A percentile compares a stretch with the other conserved stretches of the same genome.
These are phyloP conservation scores for Conger conger DNA, from an alignment of 2,113 vertebrate genomes.

Conservation along the genomic window DNA sequence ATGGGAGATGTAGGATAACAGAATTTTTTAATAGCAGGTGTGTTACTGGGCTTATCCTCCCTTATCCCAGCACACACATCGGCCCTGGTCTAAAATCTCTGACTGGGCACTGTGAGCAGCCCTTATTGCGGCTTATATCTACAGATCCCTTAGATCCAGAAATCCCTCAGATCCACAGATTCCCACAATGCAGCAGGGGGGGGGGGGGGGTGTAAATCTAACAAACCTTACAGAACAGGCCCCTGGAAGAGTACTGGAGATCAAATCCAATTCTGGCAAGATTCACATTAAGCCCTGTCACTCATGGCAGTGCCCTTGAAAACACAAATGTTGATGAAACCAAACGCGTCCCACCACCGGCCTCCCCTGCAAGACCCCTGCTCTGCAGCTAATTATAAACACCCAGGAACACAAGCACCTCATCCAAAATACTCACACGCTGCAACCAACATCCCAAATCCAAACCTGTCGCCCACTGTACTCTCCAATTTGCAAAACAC, in stretches of 20 bases:
- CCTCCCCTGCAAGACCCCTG: neutral
- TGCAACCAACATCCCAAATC: neutral
- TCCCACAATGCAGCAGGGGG: slow-evolving; percentile 64
- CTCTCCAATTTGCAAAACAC: neutral
- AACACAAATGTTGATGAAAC: slow-evolving; percentile 72
- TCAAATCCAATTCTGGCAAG: slow-evolving; percentile 75
- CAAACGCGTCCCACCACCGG: slow-evolving; percentile 40
- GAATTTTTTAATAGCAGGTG: slow-evolving; percentile 48
- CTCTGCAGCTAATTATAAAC: slow-evolving; percentile 6
- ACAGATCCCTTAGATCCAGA: slow-evolving; percentile 44
- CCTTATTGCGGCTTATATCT: slow-evolving; percentile 75
- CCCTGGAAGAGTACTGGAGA: slow-evolving; percentile 70
- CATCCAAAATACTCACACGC: neutral
- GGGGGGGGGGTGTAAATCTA: slow-evolving; percentile 74
- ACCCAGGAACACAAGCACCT: neutral
- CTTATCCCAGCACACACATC: slow-evolving; percentile 8
- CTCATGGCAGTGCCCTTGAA: slow-evolving; percentile 74
- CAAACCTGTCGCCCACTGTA: neutral
- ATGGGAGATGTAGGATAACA: slow-evolving; percentile 38
- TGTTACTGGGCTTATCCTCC: slow-evolving; percentile 25
- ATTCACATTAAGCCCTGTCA: slow-evolving; percentile 74
- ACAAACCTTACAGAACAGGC: slow-evolving; percentile 76
- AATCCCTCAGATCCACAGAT: slow-evolving; percentile 45
- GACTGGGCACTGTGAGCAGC: slow-evolving; percentile 69
- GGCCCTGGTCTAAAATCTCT: slow-evolving; percentile 56